phyloP scores from a whole-genome alignment of 2,888 invertebrate species.

The Geophilus truncorum region DNA sequence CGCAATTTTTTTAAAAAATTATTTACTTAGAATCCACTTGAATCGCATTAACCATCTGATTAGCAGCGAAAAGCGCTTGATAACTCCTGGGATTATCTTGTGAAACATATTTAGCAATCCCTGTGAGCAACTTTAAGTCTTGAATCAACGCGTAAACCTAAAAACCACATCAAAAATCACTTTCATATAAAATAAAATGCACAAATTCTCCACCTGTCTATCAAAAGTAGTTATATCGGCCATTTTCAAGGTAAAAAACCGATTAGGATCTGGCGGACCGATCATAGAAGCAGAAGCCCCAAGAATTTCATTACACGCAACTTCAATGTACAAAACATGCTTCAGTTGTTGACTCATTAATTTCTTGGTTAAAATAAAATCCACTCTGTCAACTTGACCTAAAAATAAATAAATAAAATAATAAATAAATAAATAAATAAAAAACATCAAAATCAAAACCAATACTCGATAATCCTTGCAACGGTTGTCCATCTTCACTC shows the following conservation, averaged over 20 bases:
- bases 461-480: conserved; percentile 46
- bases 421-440: neutral
- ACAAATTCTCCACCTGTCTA: conserved; percentile 39
- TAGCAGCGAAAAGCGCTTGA: conserved; percentile 52
- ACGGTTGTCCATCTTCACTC: conserved; percentile 47
- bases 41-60: conserved; percentile 50
- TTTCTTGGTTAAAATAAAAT: conserved; percentile 42
- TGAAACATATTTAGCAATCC: conserved; percentile 48
- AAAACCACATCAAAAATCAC: conserved; percentile 13
- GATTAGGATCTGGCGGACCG: conserved; percentile 48
- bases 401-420: neutral
- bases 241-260: conserved; percentile 45
- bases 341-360: conserved; percentile 38
- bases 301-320: conserved; percentile 53
- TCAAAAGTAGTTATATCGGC: conserved; percentile 50
- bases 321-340: conserved; percentile 49
- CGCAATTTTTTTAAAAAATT: too few relatives aligned
- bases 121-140: conserved; percentile 50
- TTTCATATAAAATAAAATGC: neutral
- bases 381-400: conserved; percentile 43
- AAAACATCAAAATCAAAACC: too few relatives aligned
- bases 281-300: conserved; percentile 51
- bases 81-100: conserved; percentile 49
- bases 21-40: neutral
- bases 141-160: conserved; percentile 47